Conservation (phyloP, 1,140 invertebrate species). For the Euura saliciscinereae region DNA sequence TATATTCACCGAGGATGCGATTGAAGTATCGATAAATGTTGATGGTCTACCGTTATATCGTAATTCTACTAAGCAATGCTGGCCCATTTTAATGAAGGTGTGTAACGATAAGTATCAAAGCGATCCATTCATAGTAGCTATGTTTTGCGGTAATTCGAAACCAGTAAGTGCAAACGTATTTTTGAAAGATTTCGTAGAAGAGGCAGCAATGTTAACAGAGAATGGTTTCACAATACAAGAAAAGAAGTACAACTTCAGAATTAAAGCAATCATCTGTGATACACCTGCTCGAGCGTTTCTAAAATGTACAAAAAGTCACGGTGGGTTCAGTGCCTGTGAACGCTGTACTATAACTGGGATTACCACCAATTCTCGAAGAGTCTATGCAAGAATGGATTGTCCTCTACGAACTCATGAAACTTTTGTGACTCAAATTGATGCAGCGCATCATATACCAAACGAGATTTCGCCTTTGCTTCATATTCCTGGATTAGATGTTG, state of each 20-base stretch:
- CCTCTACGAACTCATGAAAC: slow-evolving; percentile 13
- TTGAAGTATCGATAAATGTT: slow-evolving; percentile 9
- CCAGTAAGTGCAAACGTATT: background rate
- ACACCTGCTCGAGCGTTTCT: slow-evolving; percentile 16
- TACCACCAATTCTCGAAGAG: slow-evolving; percentile 13
- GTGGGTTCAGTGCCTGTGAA: slow-evolving; percentile 19
- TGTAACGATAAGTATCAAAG: slow-evolving; percentile 17
- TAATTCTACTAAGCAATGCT: slow-evolving; percentile 10
- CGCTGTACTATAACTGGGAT: slow-evolving; percentile 19
- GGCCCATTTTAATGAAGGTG: slow-evolving; percentile 17
- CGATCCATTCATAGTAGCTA: slow-evolving; percentile 9
- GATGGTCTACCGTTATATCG: slow-evolving; percentile 17
- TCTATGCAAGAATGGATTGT: slow-evolving; percentile 20
- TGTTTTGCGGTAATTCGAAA: slow-evolving; percentile 18
- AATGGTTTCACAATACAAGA: background rate
- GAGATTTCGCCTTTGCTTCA: slow-evolving; percentile 18
- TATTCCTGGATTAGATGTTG: slow-evolving; percentile 21
- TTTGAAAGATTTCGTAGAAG: slow-evolving; percentile 18
- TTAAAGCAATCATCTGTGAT: slow-evolving; percentile 14
- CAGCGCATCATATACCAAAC: slow-evolving; percentile 20
- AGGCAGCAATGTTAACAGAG: slow-evolving; percentile 1
- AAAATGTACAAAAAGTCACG: slow-evolving; percentile 15
- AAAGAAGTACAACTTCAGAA: background rate
- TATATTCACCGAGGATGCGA: slow-evolving; percentile 11
- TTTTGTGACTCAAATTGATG: slow-evolving; percentile 20